phyloP scores from a whole-genome alignment of 2,888 invertebrate genomes.

The Aspidiotus rigidus region DNA sequence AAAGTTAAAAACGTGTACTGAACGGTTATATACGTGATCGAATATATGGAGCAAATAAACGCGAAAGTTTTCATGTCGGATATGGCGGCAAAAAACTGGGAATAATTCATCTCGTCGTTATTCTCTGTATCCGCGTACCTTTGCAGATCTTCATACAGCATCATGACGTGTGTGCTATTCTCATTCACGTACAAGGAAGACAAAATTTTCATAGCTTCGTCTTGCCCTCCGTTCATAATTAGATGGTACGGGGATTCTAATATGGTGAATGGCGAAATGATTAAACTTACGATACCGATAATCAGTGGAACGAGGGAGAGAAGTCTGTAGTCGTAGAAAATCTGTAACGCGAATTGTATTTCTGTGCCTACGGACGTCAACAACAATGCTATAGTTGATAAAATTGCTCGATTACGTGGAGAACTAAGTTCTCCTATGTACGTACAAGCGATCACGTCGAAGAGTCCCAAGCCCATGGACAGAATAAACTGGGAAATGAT shows the following conservation, averaged over 20 bases:
- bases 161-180: neutral
- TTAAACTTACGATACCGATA: neutral
- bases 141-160: neutral
- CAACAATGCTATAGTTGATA: neutral
- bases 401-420: neutral
- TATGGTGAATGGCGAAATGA: neutral
- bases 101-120: neutral
- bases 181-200: neutral
- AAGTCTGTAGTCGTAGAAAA: neutral
- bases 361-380: neutral
- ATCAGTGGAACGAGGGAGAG: neutral
- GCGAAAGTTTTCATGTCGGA: neutral
- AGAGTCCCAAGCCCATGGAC: neutral
- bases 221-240: neutral
- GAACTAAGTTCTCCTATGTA: neutral
- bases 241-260: neutral
- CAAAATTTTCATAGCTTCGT: neutral
- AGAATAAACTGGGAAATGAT: neutral
- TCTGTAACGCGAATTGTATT: neutral
- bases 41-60: neutral
- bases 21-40: neutral
- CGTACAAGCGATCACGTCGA: neutral
- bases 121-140: neutral
- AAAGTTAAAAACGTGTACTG: neutral
- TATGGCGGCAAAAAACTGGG: neutral